phyloP scores from a whole-genome alignment of 2,888 invertebrate species.

The Platycnemis pennipes region DNA sequence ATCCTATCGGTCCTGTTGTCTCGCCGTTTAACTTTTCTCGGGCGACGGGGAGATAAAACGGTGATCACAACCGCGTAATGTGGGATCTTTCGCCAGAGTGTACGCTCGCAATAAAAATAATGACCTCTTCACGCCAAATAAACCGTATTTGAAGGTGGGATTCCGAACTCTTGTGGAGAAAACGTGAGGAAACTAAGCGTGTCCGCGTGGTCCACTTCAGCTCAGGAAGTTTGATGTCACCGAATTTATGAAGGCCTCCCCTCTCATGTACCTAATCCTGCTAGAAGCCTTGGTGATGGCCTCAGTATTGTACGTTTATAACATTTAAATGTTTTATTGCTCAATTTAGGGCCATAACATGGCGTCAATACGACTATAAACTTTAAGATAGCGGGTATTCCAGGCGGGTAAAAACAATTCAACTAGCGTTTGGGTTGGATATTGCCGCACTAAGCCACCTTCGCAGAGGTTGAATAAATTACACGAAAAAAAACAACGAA shows the following conservation, averaged over 20 bases:
- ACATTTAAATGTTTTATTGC: not conserved
- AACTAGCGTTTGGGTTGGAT: not conserved
- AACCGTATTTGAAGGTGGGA: not conserved
- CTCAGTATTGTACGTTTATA: not conserved
- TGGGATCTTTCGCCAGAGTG: not conserved
- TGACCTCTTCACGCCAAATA: constrained; percentile 20
- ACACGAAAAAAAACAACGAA: not conserved
- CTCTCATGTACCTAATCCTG: not conserved
- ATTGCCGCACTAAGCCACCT: not conserved
- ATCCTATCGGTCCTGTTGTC: not conserved
- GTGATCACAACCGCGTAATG: not conserved
- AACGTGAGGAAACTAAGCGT: not conserved
- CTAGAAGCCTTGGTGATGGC: not conserved
- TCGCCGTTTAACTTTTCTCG: not conserved
- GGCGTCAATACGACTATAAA: not conserved
- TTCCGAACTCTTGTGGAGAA: not conserved
- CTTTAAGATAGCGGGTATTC: not conserved
- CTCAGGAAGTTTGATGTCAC: not conserved
- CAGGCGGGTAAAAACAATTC: not conserved
- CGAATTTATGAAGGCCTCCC: not conserved
- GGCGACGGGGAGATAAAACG: not conserved
- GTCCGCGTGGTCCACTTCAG: not conserved
- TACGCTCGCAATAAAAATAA: constrained; percentile 16
- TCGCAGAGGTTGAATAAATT: not conserved
- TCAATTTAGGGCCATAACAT: not conserved